Evolutionary conservation across 2,888 invertebrate species (phyloP).

Genomic region (Drosophila helvetica): DNA sequence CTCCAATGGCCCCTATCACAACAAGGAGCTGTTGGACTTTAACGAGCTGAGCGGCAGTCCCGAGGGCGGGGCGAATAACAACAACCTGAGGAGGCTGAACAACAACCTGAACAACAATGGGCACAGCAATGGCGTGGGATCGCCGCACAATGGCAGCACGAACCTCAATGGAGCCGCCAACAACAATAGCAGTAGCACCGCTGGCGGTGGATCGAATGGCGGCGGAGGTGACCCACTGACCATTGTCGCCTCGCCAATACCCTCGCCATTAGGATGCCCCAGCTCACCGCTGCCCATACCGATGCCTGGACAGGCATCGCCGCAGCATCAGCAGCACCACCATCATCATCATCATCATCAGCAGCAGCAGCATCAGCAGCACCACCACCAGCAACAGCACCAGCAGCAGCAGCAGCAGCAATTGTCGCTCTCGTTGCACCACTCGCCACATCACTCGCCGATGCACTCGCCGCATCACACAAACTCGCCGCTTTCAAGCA

Average conservation of each 20-base stretch:
- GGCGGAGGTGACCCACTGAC: constrained; percentile 49
- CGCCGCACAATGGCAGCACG: constrained; percentile 64
- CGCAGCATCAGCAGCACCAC: constrained; percentile 52
- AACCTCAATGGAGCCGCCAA: constrained; percentile 52
- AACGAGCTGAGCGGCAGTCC: constrained; percentile 73
- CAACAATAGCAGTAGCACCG: constrained; percentile 54
- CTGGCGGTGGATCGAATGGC: constrained; percentile 26
- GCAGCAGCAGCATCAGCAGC: constrained; percentile 17
- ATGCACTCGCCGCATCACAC: constrained; percentile 80
- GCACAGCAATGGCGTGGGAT: constrained; percentile 58
- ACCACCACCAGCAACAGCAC: constrained; percentile 35
- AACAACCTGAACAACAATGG: constrained; percentile 65
- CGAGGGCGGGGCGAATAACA: constrained; percentile 60
- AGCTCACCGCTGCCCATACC: constrained; percentile 81
- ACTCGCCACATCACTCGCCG: constrained; percentile 81
- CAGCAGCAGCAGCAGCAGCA: constrained; percentile 52
- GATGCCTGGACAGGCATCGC: constrained; percentile 72
- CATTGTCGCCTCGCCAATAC: constrained; percentile 65
- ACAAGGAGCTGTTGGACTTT: constrained; percentile 75
- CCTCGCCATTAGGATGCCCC: constrained; percentile 76
- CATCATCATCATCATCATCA: constrained; percentile 11
- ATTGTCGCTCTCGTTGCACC: constrained; percentile 78
- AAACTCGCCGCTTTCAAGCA: constrained; percentile 77
- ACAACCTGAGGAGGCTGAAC: constrained; percentile 58
- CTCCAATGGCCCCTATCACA: constrained; percentile 61